phyloP scores from a whole-genome alignment of 2,888 invertebrate genomes.

The Sthenelais limicola region DNA sequence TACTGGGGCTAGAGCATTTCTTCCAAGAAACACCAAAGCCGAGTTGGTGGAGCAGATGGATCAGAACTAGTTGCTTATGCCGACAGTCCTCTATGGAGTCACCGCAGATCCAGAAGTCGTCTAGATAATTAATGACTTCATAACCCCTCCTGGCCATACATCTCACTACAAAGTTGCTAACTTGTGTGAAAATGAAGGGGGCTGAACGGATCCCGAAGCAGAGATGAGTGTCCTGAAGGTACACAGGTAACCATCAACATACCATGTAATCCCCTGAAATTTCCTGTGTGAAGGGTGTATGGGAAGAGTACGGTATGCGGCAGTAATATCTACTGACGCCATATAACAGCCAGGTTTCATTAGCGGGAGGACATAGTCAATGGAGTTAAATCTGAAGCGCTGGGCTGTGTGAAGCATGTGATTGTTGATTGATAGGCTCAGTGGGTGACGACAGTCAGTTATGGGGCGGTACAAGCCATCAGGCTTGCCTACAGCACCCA shows the following conservation, averaged over 20 bases:
- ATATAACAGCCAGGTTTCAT: not conserved
- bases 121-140: not conserved
- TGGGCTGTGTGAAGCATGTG: not conserved
- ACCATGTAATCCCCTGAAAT: no score
- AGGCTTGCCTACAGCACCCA: not conserved
- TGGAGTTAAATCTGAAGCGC: not conserved
- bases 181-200: no score
- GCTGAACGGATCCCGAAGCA: not conserved
- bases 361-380: not conserved
- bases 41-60: not conserved
- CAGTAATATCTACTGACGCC: not conserved
- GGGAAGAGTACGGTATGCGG: not conserved
- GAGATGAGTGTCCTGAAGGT: not conserved
- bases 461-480: not conserved
- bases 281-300: no score
- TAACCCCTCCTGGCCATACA: not conserved
- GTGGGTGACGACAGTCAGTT: not conserved
- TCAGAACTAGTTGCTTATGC: not conserved
- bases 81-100: not conserved
- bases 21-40: not conserved
- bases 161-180: not conserved
- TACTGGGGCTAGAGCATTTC: not conserved
- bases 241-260: not conserved
- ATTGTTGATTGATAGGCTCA: not conserved
- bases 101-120: not conserved